These are phyloP conservation scores for Dendronephthya gigantea DNA, from an alignment of 64 coral and sea anemone genomes.

Conservation along the genomic window DNA sequence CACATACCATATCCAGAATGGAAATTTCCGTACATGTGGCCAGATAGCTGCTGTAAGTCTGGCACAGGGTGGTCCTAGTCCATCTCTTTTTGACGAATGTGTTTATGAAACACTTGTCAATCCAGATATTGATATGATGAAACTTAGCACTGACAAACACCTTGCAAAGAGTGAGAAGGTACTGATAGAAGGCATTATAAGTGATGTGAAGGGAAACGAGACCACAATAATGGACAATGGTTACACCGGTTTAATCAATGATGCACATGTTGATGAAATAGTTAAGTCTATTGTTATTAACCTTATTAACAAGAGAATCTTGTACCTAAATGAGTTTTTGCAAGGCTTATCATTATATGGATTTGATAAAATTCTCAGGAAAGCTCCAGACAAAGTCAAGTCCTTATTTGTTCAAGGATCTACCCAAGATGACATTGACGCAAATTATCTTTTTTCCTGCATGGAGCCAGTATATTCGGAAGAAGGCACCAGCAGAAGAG, in stretches of 20 bases:
- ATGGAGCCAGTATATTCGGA: neutral
- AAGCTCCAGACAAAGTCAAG: neutral
- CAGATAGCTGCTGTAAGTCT: conserved; percentile 23
- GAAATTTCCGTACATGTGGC: conserved; percentile 16
- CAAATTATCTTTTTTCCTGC: neutral
- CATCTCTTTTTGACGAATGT: conserved; percentile 31
- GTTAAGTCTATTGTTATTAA: conserved; percentile 21
- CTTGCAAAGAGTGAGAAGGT: neutral
- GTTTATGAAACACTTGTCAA: neutral
- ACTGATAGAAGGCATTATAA: conserved; percentile 1
- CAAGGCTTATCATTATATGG: neutral
- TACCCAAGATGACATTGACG: neutral
- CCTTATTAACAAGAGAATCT: conserved; percentile 27
- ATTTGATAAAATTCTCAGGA: neutral
- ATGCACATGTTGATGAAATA: conserved; percentile 23
- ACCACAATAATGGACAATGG: conserved; percentile 30
- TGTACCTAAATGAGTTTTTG: neutral
- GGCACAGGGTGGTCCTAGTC: conserved; percentile 29
- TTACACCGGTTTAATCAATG: conserved; percentile 26
- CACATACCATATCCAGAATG: conserved; percentile 24
- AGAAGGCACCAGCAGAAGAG: neutral
- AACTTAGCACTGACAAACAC: neutral
- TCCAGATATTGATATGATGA: neutral
- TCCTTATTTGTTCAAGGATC: neutral
- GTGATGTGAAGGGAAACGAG: neutral